These are phyloP conservation scores for Apteryx owenii DNA, from an alignment of 2,113 vertebrate genomes.

Conservation along the genomic window DNA sequence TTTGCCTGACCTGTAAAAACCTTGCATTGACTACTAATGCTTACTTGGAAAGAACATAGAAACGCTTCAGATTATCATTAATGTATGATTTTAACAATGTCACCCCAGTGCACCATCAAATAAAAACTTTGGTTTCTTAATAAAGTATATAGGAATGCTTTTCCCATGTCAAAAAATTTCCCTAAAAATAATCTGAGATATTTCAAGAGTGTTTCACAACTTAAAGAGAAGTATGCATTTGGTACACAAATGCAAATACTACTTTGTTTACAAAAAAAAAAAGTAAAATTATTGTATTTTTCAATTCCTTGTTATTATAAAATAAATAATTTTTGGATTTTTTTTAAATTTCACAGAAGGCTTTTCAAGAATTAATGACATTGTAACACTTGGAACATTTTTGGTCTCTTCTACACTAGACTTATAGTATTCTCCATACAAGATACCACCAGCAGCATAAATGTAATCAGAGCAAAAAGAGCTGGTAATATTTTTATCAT, in stretches of 20 bases:
- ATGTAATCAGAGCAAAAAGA: not conserved
- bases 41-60: slow-evolving; percentile 36
- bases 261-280: not conserved
- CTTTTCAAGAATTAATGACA: not conserved
- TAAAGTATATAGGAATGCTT: not conserved
- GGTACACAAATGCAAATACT: not conserved
- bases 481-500: not conserved
- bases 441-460: not conserved
- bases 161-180: not conserved
- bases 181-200: not conserved
- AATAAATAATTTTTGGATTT: not conserved
- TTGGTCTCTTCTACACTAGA: not conserved
- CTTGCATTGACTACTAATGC: not conserved
- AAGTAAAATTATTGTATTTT: not conserved
- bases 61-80: not conserved
- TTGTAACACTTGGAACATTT: not conserved
- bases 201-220: not conserved
- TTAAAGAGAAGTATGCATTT: not conserved
- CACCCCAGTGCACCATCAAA: not conserved
- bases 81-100: not conserved
- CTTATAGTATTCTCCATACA: not conserved
- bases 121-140: not conserved
- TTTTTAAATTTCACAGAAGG: not conserved
- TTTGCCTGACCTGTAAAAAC: not conserved
- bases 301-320: not conserved